Conservation (phyloP, 1,140 invertebrate genomes). For the Zaprionus africanus region DNA sequence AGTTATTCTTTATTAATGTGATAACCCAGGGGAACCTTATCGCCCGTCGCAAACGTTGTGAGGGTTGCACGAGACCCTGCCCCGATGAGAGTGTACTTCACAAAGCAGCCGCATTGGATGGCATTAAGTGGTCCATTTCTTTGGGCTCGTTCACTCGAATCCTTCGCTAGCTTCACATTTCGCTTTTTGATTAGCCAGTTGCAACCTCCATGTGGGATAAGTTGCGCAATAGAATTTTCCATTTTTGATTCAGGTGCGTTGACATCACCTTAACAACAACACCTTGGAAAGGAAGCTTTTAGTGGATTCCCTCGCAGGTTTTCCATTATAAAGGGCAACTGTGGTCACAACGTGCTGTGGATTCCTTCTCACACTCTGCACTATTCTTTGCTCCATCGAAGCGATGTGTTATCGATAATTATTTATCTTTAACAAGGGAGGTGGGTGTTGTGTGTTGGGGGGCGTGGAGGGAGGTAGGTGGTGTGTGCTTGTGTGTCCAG, state of each 20-base stretch:
- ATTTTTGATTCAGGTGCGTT: conserved; percentile 2
- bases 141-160: conserved; percentile 60
- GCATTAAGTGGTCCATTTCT: conserved; percentile 74
- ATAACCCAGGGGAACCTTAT: neutral
- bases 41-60: neutral
- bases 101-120: conserved; percentile 25
- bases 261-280: conserved; percentile 1
- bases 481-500: neutral
- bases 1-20: neutral
- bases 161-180: conserved; percentile 33
- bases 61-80: neutral
- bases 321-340: neutral
- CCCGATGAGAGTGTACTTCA: neutral
- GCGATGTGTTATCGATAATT: neutral
- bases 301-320: neutral
- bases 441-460: neutral
- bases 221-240: neutral
- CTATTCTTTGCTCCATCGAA: neutral
- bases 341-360: neutral
- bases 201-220: neutral
- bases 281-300: neutral
- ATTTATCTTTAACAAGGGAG: neutral
- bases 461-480: neutral
- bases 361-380: neutral
- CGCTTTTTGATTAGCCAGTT: conserved; percentile 23